Conservation (phyloP, 1,140 invertebrate genomes). For the Lethocerus indicus region DNA sequence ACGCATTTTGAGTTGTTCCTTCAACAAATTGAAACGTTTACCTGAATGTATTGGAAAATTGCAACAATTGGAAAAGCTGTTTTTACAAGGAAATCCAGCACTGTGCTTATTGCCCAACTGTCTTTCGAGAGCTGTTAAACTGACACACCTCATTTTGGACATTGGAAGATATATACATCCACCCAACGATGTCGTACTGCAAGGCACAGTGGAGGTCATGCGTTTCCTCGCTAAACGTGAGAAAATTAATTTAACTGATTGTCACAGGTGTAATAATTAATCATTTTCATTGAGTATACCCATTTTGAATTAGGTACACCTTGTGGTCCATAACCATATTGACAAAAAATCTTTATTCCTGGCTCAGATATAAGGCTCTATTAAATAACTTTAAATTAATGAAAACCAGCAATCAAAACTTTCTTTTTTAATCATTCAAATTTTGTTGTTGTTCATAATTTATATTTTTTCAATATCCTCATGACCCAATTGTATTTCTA, state of each 20-base stretch:
- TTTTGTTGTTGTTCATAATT: too few relatives aligned
- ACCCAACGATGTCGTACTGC: conserved; percentile 31
- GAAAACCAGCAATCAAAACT: too few relatives aligned
- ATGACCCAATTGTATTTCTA: too few relatives aligned
- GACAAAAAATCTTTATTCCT: too few relatives aligned
- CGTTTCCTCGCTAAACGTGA: conserved; percentile 37
- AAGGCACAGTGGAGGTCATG: conserved; percentile 44
- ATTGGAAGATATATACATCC: conserved; percentile 36
- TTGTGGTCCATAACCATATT: too few relatives aligned
- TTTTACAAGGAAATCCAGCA: conserved; percentile 35
- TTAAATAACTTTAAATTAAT: too few relatives aligned
- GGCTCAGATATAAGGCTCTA: too few relatives aligned
- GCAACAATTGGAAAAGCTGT: conserved; percentile 33
- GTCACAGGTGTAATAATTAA: background rate
- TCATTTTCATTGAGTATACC: too few relatives aligned
- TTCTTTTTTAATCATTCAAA: too few relatives aligned
- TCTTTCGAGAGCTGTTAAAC: conserved; percentile 35
- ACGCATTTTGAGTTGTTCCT: conserved; percentile 45
- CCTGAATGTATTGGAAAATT: conserved; percentile 44
- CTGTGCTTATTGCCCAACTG: conserved; percentile 40
- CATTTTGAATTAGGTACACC: too few relatives aligned
- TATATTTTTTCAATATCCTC: too few relatives aligned
- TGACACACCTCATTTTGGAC: conserved; percentile 40
- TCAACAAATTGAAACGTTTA: conserved; percentile 47
- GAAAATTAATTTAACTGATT: too few relatives aligned